A percentile compares a stretch with the other conserved stretches of the same genome.
Conservation (phyloP, 2,888 invertebrate species). For the Tanypteryx hageni region DNA sequence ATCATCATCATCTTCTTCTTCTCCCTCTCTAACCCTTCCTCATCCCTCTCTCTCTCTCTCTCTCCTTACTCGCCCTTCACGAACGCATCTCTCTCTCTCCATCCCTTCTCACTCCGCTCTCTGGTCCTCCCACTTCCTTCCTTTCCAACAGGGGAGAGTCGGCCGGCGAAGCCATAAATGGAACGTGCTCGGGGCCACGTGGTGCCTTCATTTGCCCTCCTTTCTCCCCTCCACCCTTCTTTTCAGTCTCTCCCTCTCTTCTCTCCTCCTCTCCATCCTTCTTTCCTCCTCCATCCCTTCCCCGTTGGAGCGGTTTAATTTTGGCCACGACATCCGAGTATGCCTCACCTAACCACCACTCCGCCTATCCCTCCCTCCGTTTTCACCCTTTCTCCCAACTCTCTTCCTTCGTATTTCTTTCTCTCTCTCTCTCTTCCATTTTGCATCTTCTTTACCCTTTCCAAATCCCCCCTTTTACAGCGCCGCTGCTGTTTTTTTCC, state of each 20-base stretch:
- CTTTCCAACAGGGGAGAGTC: background rate
- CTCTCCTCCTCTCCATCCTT: background rate
- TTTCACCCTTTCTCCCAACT: background rate
- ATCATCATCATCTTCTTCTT: background rate
- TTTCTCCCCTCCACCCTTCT: background rate
- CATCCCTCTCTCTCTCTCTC: background rate
- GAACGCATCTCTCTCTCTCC: background rate
- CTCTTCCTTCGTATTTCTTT: background rate
- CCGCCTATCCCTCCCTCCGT: background rate
- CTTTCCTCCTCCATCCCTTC: background rate
- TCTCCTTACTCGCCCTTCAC: background rate
- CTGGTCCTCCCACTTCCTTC: too few relatives aligned
- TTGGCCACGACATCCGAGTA: slow-evolving; percentile 53
- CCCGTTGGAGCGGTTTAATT: slow-evolving; percentile 41
- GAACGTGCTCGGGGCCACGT: slow-evolving; percentile 48
- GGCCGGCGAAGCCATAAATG: slow-evolving; percentile 45
- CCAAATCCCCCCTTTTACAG: background rate
- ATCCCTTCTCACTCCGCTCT: background rate
- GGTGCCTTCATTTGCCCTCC: background rate
- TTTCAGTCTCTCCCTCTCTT: background rate
- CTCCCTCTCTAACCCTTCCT: background rate
- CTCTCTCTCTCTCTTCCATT: background rate
- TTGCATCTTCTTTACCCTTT: background rate
- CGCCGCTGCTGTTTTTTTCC: background rate
- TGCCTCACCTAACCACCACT: background rate